Evolutionary conservation across 2,888 invertebrate species (phyloP), one percentile per base, ranked within the genome.

Genomic region (Prionchulus punctatus): DNA sequence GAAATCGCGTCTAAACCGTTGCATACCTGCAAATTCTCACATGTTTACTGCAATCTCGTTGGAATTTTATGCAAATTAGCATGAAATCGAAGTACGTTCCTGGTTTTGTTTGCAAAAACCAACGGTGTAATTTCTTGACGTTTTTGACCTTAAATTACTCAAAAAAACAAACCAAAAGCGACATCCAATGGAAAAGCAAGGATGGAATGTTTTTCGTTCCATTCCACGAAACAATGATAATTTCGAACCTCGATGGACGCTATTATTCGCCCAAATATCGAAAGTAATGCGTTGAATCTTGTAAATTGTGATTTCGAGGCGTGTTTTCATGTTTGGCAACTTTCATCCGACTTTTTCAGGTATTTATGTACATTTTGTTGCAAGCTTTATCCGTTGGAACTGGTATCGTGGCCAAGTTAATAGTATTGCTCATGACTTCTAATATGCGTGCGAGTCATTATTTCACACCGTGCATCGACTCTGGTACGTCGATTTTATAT

Each of bases 121-220:
- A n/a, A n/a, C n/a, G n/a, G n/a, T n/a, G n/a, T n/a, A n/a, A n/a
- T n/a, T n/a, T n/a, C n/a, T n/a, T n/a, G n/a, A n/a, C n/a, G n/a
- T n/a, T n/a, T n/a, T n/a, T n/a, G n/a, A n/a, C n/a, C n/a, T n/a
- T n/a, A n/a, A n/a, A n/a, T n/a, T n/a, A n/a, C n/a, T n/a, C n/a
- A n/a, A n/a, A n/a, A n/a, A n/a, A n/a, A n/a, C n/a, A n/a, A n/a
- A n/a, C n/a, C n/a, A n/a, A n/a, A n/a, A n/a, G n/a, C n/a, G n/a
- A n/a, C n/a, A n/a, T n/a, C n/a, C n/a, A n/a, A n/a, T n/a, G n/a
- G n/a, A n/a, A n/a, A n/a, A 52, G 25, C 43, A 48, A 26, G 54
- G 56, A 2, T 58, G 58, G 58, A 53, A 58, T 28, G 56, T 30
- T 12, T 56, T 58, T 36, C 58, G 58, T 15, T 54, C 58, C 15